Conservation (phyloP, 2,113 vertebrate species). For the Steatornis caripensis region DNA sequence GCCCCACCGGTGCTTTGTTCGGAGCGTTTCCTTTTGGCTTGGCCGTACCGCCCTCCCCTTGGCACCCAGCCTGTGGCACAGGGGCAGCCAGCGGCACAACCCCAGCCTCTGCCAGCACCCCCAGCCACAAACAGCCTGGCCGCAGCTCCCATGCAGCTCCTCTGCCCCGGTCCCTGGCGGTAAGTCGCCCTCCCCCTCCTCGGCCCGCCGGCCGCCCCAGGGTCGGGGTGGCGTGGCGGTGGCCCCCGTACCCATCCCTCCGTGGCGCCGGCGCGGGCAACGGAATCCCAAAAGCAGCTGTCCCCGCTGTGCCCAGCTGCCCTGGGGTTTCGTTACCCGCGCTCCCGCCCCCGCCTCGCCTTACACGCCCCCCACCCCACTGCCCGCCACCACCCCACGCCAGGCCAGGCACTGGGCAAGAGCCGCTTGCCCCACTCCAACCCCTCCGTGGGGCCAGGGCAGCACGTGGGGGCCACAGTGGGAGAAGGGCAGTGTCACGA, state of each 20-base stretch:
- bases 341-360: slow-evolving; percentile 60
- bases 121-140: background rate
- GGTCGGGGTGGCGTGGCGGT: background rate
- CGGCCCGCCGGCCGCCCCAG: background rate
- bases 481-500: background rate
- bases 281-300: slow-evolving; percentile 89
- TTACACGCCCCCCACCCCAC: background rate
- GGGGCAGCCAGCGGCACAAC: background rate
- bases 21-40: slow-evolving; percentile 24
- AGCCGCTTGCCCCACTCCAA: background rate
- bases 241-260: background rate
- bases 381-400: background rate
- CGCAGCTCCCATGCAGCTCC: background rate
- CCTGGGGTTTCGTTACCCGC: slow-evolving; percentile 81
- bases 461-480: rapidly evolving
- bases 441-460: background rate
- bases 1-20: slow-evolving; percentile 35
- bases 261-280: slow-evolving; percentile 55
- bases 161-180: background rate
- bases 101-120: background rate
- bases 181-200: background rate
- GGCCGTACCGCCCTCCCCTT: background rate
- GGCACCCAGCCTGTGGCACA: background rate
- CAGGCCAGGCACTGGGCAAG: background rate
- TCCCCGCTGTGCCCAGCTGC: slow-evolving; percentile 78